Evolutionary conservation across 2,113 vertebrate genomes (phyloP), one percentile per base, ranked within the genome.

Genomic region (Zootoca vivipara): DNA sequence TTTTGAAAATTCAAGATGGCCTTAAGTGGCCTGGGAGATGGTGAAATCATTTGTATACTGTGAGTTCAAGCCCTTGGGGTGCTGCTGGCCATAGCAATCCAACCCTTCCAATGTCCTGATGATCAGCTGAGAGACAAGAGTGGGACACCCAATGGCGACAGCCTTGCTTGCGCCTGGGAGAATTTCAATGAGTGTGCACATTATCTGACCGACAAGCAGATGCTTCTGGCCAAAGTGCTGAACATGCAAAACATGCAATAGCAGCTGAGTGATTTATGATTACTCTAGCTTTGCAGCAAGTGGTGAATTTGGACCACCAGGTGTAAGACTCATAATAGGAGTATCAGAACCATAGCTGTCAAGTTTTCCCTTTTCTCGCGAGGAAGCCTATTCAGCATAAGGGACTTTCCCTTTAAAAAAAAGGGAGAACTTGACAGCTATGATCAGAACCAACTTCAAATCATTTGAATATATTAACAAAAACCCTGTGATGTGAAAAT

Each of bases 401-500:
- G n/a, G n/a, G n/a, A n/a, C n/a, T n/a, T n/a, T n/a, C n/a, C n/a
- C n/a, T n/a, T n/a, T n/a, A n/a, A n/a, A n/a, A n/a, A n/a, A n/a
- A n/a, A n/a, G n/a, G n/a, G n/a, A n/a, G n/a, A n/a, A n/a, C n/a
- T n/a, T n/a, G n/a, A n/a, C n/a, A n/a, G n/a, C n/a, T n/a, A n/a
- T n/a, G n/a, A 64, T 22, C 58, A 85, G 73, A 85, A 65, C 33
- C 56, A 85, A 77, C 46, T 87, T 56, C 73, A 67, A 28, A 77
- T 77, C 38, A 65, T 83, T 82, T 74, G 70, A 88, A 46, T 75
- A 30, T 28, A 88, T 75, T 75, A 82, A 33, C 38, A 74, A 75
- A 74, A 67, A 88, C 5, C 70, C 58, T 77, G 70, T 77, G 56
- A 82, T n/a, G 13, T 77, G 80, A 75, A 88, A 88, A 75, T 67